Conservation (phyloP, 2,113 vertebrate species). For the Columba livia region DNA sequence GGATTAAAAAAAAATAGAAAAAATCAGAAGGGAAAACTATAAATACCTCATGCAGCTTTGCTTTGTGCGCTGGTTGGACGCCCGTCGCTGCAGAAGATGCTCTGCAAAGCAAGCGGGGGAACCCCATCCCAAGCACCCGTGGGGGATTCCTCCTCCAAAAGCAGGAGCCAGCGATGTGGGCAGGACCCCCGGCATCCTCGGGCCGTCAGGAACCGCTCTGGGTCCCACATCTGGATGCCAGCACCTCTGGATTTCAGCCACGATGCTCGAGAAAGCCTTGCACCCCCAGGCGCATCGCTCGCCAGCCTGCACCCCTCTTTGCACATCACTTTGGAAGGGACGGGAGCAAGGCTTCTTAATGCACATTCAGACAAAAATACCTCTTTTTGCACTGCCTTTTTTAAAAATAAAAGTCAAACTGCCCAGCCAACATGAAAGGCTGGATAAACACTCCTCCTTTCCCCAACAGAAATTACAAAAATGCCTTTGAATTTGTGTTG, state of each 20-base stretch:
- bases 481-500: slow-evolving; percentile 66
- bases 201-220: fast-evolving
- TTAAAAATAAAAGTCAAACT: neutral
- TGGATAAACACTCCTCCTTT: slow-evolving; percentile 52
- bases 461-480: slow-evolving; percentile 58
- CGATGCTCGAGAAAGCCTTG: neutral
- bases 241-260: fast-evolving
- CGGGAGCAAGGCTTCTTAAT: neutral
- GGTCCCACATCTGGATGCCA: neutral
- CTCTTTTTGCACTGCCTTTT: neutral
- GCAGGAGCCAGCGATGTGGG: fast-evolving
- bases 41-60: neutral
- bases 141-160: neutral
- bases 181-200: fast-evolving
- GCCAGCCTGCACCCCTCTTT: neutral
- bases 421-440: slow-evolving; percentile 36
- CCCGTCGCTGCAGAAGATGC: neutral
- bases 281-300: fast-evolving
- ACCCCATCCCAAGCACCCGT: fast-evolving
- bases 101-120: neutral
- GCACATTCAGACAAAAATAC: neutral
- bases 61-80: neutral
- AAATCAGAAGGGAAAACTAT: neutral
- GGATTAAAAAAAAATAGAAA: neutral
- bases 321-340: fast-evolving